Base-by-base conservation (phyloP, 2,888 invertebrate species). In the Drosophila ochracea region DNA sequence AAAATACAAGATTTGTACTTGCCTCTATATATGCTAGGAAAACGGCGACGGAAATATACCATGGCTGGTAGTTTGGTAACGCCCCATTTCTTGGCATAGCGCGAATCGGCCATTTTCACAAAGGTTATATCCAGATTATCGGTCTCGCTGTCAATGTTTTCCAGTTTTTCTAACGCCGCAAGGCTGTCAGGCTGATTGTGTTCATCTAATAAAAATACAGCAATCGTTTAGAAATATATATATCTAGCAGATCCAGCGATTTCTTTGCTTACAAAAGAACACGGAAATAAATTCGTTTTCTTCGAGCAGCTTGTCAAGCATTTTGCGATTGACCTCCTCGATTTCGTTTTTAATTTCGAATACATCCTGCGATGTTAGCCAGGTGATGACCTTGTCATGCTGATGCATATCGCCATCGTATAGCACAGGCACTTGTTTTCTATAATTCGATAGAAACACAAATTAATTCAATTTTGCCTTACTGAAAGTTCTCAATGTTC, bases 281-380 rank as follows among this genome's bases (percentile, higher is more conserved):
- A 99, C 98, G 9, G 98, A 97, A 59, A 99, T 94, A 92, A 98
- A 99, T 94, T 98, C 98, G 89, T 98, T 98, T 92, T 99, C 99
- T 82, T 98, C 97, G 62, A 99, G 94, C 28, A 99, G 94, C 94
- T 99, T 99, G 91, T 99, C 98, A 89, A 99, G 94, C 98, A 98
- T 98, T 94, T 98, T 98, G 76, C 97, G 96, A 93, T 99, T 98
- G 11, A 99, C 99, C 93, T 99, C 98, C 93, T 98, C 98, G 91
- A 99, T 99, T 95, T 98, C 98, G 92, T 98, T 98, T 94, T 98
- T 98, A 63, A 98, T 96, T 94, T 98, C 98, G 94, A 98, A 98
- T 63, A 98, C 97, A 92, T 98, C 98, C 91, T 98, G 98, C 57
- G 98, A 98, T 33, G 98, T 98, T 50, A 98, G 94, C 98, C 98